Evolutionary conservation across 2,113 vertebrate species (phyloP).

Genomic region (Callionymus lyra): DNA sequence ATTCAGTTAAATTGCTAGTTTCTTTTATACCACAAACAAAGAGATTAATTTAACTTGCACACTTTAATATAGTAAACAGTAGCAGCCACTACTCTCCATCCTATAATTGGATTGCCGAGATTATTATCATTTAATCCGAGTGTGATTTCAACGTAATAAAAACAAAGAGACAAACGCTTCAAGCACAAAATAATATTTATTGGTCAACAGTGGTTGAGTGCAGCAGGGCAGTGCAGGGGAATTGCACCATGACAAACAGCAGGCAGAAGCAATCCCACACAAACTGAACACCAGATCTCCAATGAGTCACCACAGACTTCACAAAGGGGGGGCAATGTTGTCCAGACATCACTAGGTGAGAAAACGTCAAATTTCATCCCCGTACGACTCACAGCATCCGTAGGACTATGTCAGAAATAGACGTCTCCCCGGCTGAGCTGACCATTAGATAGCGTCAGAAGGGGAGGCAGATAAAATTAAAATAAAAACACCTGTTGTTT

Average conservation of each 20-base stretch:
- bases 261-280: constrained; percentile 70
- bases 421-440: constrained; percentile 56
- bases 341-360: constrained; percentile 13
- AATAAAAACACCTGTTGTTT: constrained; percentile 61
- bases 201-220: constrained; percentile 79
- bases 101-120: too few species aligned
- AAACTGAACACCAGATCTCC: constrained; percentile 22
- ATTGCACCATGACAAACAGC: constrained; percentile 63
- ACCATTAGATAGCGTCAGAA: constrained; percentile 47
- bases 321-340: constrained; percentile 33
- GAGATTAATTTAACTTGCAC: too few species aligned
- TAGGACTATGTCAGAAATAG: constrained; percentile 22
- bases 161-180: constrained; percentile 47
- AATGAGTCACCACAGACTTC: constrained; percentile 35
- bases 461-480: constrained; percentile 65
- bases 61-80: too few species aligned
- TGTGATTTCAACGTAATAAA: too few species aligned
- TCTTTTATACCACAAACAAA: too few species aligned
- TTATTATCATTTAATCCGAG: too few species aligned
- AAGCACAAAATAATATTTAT: constrained; percentile 96
- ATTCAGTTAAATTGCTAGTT: too few species aligned
- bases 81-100: too few species aligned
- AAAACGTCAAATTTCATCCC: constrained; percentile 9
- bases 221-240: constrained; percentile 64
- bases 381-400: constrained; percentile 54